Conservation (phyloP, 2,888 invertebrate genomes). For the Hedychridium roseum region DNA sequence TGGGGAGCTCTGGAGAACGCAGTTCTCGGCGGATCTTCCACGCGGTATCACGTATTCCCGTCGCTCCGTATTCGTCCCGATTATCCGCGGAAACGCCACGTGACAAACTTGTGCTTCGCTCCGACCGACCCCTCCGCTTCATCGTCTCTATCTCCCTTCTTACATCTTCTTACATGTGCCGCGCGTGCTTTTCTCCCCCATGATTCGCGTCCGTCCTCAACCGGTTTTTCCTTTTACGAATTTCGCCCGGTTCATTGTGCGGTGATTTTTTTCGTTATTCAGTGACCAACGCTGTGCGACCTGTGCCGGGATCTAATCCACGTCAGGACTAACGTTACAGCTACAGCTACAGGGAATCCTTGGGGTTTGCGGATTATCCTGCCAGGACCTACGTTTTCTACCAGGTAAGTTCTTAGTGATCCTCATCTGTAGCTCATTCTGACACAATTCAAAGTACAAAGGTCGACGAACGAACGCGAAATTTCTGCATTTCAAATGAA, state of each 20-base stretch:
- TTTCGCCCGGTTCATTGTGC: conserved; percentile 8
- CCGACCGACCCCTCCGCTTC: background rate
- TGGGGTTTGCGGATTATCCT: too few relatives aligned
- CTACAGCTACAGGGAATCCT: too few relatives aligned
- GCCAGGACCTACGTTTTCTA: too few relatives aligned
- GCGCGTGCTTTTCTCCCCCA: background rate
- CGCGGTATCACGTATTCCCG: conserved; percentile 46
- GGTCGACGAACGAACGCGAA: too few relatives aligned
- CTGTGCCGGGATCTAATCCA: too few relatives aligned
- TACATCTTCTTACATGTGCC: background rate
- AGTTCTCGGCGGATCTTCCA: conserved; percentile 56
- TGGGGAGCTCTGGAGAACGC: conserved; percentile 50
- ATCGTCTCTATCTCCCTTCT: background rate
- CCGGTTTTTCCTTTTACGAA: conserved; percentile 3
- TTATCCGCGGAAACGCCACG: conserved; percentile 5
- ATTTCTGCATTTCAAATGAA: too few relatives aligned
- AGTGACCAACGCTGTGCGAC: too few relatives aligned
- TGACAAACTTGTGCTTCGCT: conserved; percentile 6
- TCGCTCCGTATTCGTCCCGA: conserved; percentile 9
- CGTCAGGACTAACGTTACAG: too few relatives aligned
- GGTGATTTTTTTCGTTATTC: conserved; percentile 6
- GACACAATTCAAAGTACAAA: too few relatives aligned
- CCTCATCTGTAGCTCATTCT: too few relatives aligned
- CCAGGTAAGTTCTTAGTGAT: too few relatives aligned
- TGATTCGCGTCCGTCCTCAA: conserved; percentile 8